Evolutionary conservation across 2,797 vertebrate genomes (phyloP).

Genomic region (Lacerta bilineata): DNA sequence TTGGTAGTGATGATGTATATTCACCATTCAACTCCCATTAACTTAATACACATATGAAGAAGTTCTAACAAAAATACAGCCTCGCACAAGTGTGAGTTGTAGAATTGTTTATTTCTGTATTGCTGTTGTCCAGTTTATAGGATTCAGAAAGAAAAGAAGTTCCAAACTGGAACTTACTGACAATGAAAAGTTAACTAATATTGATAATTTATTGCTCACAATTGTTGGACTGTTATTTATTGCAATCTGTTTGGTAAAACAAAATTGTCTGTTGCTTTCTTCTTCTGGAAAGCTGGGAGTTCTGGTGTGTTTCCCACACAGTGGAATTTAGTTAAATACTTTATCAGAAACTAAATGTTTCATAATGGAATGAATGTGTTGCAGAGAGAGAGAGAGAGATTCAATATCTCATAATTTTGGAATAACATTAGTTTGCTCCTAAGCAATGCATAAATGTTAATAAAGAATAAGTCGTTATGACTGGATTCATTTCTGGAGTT

Average conservation of each 20-base stretch:
- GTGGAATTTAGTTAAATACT: conserved; percentile 32
- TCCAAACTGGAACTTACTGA: neutral
- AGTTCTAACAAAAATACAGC: neutral
- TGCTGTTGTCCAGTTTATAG: neutral
- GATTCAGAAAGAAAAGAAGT: neutral
- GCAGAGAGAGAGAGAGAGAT: neutral
- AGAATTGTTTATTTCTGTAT: neutral
- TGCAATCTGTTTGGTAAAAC: conserved; percentile 4
- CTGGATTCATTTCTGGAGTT: conserved; percentile 68
- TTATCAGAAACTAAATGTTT: conserved; percentile 38
- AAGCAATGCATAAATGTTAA: conserved; percentile 67
- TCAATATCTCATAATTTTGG: conserved; percentile 68
- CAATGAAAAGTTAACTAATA: conserved; percentile 17
- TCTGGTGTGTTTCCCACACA: conserved; percentile 21
- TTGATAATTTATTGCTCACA: neutral
- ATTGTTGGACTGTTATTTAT: conserved; percentile 22
- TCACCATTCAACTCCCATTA: neutral
- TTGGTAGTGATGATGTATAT: neutral
- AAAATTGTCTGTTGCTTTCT: neutral
- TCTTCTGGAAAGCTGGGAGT: too few species aligned
- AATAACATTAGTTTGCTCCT: conserved; percentile 61
- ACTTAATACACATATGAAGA: neutral
- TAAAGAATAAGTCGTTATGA: conserved; percentile 74
- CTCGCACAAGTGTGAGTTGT: neutral
- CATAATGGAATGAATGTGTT: neutral